These are phyloP conservation scores for Styela plicata DNA, from an alignment of 23 tunicate genomes.

Conservation along the genomic window DNA sequence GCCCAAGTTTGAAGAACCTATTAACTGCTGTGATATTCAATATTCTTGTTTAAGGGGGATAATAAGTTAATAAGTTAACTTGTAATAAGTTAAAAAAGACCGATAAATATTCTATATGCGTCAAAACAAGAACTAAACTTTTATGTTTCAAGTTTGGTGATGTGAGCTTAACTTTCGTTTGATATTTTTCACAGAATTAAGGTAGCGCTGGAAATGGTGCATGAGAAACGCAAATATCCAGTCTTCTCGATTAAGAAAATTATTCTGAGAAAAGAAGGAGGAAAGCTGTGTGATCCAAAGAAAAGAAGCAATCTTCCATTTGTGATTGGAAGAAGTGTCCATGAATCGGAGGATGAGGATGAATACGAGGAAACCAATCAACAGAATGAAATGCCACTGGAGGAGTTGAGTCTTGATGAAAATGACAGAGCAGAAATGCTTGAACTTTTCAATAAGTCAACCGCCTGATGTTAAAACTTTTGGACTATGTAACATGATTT, in stretches of 20 bases:
- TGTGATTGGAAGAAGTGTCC: background rate
- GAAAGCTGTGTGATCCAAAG: background rate
- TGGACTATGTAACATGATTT: too few relatives aligned
- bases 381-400: background rate
- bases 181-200: background rate
- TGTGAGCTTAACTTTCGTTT: too few relatives aligned
- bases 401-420: background rate
- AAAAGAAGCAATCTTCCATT: background rate
- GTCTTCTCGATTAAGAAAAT: background rate
- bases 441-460: background rate
- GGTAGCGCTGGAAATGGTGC: constrained; percentile 10
- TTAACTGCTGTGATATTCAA: too few relatives aligned
- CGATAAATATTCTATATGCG: too few relatives aligned
- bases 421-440: background rate
- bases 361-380: background rate
- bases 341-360: background rate
- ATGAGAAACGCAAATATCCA: background rate
- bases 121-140: too few relatives aligned
- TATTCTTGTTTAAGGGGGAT: too few relatives aligned
- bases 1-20: too few relatives aligned
- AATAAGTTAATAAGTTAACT: too few relatives aligned
- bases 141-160: too few relatives aligned
- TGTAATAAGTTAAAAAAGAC: too few relatives aligned
- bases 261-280: background rate
- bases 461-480: background rate